phyloP scores from a whole-genome alignment of 2,113 vertebrate species.

The Engystomops pustulosus region DNA sequence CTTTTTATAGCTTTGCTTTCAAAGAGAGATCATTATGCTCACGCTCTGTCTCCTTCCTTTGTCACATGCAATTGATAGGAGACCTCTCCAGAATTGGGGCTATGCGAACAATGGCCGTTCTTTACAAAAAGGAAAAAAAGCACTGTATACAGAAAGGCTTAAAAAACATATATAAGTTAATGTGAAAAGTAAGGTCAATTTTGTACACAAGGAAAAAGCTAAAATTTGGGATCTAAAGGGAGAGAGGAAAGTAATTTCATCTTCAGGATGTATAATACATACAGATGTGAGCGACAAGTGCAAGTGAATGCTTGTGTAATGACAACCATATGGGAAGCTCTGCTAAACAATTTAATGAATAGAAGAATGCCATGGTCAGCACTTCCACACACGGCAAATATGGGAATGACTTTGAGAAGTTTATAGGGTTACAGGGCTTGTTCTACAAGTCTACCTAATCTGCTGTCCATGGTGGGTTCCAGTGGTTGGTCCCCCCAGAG shows the following conservation, averaged over 20 bases:
- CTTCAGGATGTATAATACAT: background rate
- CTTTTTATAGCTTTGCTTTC: slow-evolving; percentile 51
- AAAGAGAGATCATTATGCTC: slow-evolving; percentile 36
- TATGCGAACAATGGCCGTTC: background rate
- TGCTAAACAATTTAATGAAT: too few relatives aligned
- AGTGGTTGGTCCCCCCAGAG: too few relatives aligned
- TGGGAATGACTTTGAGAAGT: too few relatives aligned
- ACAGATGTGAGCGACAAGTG: background rate
- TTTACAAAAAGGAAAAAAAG: background rate
- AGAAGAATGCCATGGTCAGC: background rate
- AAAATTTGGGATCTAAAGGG: background rate
- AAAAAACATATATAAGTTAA: background rate
- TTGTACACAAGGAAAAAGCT: too few relatives aligned
- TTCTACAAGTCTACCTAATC: too few relatives aligned
- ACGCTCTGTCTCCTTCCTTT: slow-evolving; percentile 16
- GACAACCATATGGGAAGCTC: background rate
- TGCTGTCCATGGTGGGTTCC: too few relatives aligned
- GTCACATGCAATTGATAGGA: slow-evolving; percentile 43
- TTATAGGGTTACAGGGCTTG: too few relatives aligned
- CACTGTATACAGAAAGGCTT: background rate
- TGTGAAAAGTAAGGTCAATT: too few relatives aligned
- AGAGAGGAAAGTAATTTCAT: background rate
- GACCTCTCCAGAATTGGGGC: slow-evolving; percentile 9
- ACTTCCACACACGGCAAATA: background rate
- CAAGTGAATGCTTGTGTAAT: background rate